Base-by-base conservation (phyloP, 1,140 invertebrate species). In the Pomacea maculata region DNA sequence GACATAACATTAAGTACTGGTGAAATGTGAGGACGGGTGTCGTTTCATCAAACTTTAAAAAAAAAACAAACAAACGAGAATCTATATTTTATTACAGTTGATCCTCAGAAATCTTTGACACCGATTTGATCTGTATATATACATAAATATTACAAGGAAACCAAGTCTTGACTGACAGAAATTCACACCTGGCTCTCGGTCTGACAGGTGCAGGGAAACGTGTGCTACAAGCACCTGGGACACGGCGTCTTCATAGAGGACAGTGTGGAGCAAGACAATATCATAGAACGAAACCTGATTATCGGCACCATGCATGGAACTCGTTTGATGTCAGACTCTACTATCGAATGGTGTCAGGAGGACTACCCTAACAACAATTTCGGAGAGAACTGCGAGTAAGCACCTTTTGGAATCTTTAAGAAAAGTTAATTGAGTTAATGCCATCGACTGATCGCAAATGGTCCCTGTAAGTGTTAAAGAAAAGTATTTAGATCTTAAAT, bases 231-330 rank as follows among this genome's bases (percentile, higher is more conserved):
- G 19, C 78, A 82, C 61, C 80, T 86, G 29, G 88, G 88, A 5
- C 88, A 89, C 77, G 85, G 87, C 45, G 89, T 78, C 72, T 89
- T 88, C 78, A 71, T 89, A 57, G 88, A 89, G 61, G 88, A 89
- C 72, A 87, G 88, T 19, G 86, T 82, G 12, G 88, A 89, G 77
- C 78, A 82, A 80, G 63, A 80, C 29, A 89, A 82, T 55, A 76
- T 80, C 6, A 81, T 89, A 52, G 82, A 85, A 45, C 80, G 82
- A 21, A 89, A 89, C 65, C 71, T 89, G 14, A 87, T 82, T 29
- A 80, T 88, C 25, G 72, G 54, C 8, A 87, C 85, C 63, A 52
- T 71, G 45, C 77, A 67, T 17, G 82, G 72, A 12, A 83, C 78
- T 15, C 75, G 79, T 21, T 64, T 83, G 19, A 67, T 80, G 17